Conservation (phyloP, 2,888 invertebrate genomes). For the Mesochorus sp. region DNA sequence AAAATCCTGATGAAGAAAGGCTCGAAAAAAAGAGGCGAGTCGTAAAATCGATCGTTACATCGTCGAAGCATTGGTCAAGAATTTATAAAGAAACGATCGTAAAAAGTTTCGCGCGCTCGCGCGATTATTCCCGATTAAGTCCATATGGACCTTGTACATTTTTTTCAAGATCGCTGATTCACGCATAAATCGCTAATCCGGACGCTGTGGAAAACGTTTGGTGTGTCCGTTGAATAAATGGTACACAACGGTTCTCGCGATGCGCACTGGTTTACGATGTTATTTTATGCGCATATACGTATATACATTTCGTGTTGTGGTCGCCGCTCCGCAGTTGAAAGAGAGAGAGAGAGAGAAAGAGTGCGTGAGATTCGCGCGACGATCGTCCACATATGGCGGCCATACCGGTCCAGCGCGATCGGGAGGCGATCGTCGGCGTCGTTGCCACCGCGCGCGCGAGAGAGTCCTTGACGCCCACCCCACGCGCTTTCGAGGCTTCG, state of each 20-base stretch:
- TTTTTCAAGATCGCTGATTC: background rate
- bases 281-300: background rate
- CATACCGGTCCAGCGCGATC: constrained; percentile 70
- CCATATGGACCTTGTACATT: background rate
- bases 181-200: background rate
- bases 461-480: constrained; percentile 79
- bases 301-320: background rate
- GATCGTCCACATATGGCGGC: constrained; percentile 76
- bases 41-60: background rate
- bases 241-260: constrained; percentile 12
- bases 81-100: background rate
- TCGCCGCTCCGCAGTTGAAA: background rate
- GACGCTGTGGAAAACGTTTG: background rate
- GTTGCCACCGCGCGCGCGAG: constrained; percentile 51
- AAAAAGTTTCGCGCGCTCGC: background rate
- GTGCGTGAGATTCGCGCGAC: constrained; percentile 47
- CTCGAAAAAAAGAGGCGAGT: background rate
- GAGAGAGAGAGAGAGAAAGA: constrained; percentile 21
- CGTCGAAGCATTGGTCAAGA: background rate
- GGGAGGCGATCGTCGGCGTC: constrained; percentile 60
- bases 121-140: background rate
- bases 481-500: constrained; percentile 51
- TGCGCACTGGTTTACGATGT: background rate
- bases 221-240: background rate
- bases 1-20: background rate